Percentiles rank a stretch among this genome's conserved stretches.
phyloP scores from a whole-genome alignment of 2,888 invertebrate species.

The Rhodophaea formosa region DNA sequence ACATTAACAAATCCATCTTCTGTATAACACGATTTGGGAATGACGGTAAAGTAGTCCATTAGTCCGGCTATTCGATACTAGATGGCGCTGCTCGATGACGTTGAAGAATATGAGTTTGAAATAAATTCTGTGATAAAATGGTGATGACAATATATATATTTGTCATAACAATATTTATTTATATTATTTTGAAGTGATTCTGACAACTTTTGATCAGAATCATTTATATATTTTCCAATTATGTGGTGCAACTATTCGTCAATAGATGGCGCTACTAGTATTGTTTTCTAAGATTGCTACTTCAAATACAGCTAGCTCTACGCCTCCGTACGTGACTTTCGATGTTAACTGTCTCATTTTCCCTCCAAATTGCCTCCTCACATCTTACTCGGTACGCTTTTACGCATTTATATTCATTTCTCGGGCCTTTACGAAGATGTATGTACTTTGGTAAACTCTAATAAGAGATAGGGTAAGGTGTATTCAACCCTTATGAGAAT shows the following conservation, averaged over 20 bases:
- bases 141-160: too few species aligned
- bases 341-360: constrained; percentile 72
- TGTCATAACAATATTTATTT: too few species aligned
- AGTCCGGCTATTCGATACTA: constrained; percentile 45
- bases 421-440: constrained; percentile 62
- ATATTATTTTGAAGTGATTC: too few species aligned
- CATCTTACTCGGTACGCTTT: constrained; percentile 65
- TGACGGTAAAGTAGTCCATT: constrained; percentile 51
- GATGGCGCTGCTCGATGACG: constrained; percentile 41
- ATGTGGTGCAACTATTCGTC: constrained; percentile 17
- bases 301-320: constrained; percentile 30
- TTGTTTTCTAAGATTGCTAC: constrained; percentile 18
- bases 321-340: constrained; percentile 65
- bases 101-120: background rate
- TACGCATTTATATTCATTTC: constrained; percentile 72
- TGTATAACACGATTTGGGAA: constrained; percentile 33
- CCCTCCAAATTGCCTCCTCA: constrained; percentile 66
- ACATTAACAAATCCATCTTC: constrained; percentile 36
- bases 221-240: background rate
- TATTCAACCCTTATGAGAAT: constrained; percentile 41
- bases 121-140: background rate
- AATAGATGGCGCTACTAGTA: constrained; percentile 44
- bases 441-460: constrained; percentile 53
- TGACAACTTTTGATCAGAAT: too few species aligned
- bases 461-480: constrained; percentile 46